These are phyloP conservation scores for Jacana jacana DNA, from an alignment of 2,113 vertebrate species.

Conservation along the genomic window DNA sequence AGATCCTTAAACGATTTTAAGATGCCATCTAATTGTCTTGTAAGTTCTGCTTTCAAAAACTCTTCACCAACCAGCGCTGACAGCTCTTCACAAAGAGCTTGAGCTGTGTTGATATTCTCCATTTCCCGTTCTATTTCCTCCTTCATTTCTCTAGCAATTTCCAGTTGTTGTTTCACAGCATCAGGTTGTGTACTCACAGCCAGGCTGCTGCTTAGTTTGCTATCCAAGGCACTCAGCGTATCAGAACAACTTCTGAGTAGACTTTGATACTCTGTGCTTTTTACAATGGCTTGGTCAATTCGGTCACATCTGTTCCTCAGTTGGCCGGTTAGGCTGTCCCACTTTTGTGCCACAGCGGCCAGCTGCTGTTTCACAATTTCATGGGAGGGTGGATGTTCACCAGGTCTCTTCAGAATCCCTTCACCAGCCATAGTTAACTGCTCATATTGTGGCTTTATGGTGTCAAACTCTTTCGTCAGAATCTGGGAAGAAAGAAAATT, in stretches of 20 bases:
- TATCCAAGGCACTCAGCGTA: conserved; percentile 79
- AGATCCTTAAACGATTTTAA: conserved; percentile 89
- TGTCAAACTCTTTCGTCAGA: conserved; percentile 95
- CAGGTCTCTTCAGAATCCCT: conserved; percentile 82
- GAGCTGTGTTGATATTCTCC: conserved; percentile 82
- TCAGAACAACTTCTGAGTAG: conserved; percentile 81
- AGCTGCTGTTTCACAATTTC: conserved; percentile 82
- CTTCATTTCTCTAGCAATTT: conserved; percentile 81
- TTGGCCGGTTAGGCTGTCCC: conserved; percentile 86
- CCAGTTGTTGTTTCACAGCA: conserved; percentile 88
- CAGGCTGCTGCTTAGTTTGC: conserved; percentile 79
- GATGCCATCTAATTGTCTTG: conserved; percentile 87
- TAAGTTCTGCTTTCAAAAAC: conserved; percentile 91
- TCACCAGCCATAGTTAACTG: conserved; percentile 83
- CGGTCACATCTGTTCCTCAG: conserved; percentile 83
- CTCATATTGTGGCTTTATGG: conserved; percentile 89
- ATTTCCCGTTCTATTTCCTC: conserved; percentile 84
- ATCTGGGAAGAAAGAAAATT: conserved; percentile 76
- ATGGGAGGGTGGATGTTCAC: conserved; percentile 72
- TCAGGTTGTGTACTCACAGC: conserved; percentile 83
- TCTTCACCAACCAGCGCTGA: conserved; percentile 88
- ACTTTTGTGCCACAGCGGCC: conserved; percentile 84
- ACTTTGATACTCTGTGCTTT: conserved; percentile 87
- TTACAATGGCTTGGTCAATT: conserved; percentile 87
- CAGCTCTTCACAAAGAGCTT: conserved; percentile 84